Conservation (phyloP, 2,797 vertebrate species). For the Hippocampus kuda region DNA sequence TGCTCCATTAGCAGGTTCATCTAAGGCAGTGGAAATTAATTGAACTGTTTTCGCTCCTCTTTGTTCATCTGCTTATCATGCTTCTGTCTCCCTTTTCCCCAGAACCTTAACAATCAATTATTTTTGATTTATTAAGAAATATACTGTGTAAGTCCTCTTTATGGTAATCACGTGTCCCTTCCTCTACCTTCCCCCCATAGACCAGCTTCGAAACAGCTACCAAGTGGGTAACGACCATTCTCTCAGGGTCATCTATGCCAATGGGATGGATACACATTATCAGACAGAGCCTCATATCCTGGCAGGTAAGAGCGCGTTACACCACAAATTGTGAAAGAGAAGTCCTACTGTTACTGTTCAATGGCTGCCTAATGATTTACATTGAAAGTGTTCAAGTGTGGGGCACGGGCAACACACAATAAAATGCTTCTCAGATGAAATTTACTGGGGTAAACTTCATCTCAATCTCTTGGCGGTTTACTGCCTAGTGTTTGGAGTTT, state of each 20-base stretch:
- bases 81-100: constrained; percentile 1
- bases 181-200: constrained; percentile 45
- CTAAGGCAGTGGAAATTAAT: constrained; percentile 19
- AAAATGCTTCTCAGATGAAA: background rate
- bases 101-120: background rate
- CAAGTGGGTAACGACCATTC: constrained; percentile 92
- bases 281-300: constrained; percentile 93
- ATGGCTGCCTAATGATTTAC: background rate
- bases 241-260: constrained; percentile 87
- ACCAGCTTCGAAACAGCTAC: constrained; percentile 93
- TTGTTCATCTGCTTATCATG: background rate
- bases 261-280: constrained; percentile 91
- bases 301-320: constrained; percentile 59
- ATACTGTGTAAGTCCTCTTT: background rate
- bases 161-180: background rate
- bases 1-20: constrained; percentile 39
- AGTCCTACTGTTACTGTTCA: background rate
- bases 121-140: constrained; percentile 7
- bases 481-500: background rate
- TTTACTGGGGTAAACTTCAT: background rate
- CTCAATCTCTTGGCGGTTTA: background rate
- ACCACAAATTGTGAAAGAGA: background rate
- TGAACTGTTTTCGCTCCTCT: constrained; percentile 12
- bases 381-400: background rate
- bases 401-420: background rate